Evolutionary conservation across 2,113 vertebrate species (phyloP).

Genomic region (Oriolus oriolus): DNA sequence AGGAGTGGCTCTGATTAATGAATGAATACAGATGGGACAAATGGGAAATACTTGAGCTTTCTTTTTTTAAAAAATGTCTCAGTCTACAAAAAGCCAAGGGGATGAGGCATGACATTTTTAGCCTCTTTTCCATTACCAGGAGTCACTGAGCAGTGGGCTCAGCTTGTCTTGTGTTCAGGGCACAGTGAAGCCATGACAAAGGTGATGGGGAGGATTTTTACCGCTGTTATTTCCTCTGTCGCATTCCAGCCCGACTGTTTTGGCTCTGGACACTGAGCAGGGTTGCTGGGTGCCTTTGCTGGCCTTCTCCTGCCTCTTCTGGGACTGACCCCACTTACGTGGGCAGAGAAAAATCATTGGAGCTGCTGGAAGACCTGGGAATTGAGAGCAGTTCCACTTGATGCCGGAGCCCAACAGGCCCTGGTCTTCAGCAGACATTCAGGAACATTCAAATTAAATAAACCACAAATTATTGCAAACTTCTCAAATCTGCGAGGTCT

Average conservation of each 20-base stretch:
- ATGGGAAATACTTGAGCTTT: neutral
- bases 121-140: neutral
- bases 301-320: neutral
- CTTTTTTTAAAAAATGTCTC: neutral
- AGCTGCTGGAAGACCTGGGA: neutral
- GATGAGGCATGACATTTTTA: neutral
- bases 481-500: neutral
- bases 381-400: neutral
- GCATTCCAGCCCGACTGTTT: neutral
- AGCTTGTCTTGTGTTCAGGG: neutral
- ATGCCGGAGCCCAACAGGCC: neutral
- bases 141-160: neutral
- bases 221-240: neutral
- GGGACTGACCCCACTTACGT: accelerated
- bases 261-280: neutral
- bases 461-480: neutral
- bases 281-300: neutral
- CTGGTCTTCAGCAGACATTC: neutral
- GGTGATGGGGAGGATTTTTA: neutral
- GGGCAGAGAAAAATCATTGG: neutral
- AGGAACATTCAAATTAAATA: neutral
- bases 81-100: neutral
- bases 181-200: neutral
- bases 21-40: neutral
- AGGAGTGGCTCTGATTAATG: neutral